Base-by-base conservation (phyloP, 2,797 vertebrate genomes). In the Graptemys geographica region DNA sequence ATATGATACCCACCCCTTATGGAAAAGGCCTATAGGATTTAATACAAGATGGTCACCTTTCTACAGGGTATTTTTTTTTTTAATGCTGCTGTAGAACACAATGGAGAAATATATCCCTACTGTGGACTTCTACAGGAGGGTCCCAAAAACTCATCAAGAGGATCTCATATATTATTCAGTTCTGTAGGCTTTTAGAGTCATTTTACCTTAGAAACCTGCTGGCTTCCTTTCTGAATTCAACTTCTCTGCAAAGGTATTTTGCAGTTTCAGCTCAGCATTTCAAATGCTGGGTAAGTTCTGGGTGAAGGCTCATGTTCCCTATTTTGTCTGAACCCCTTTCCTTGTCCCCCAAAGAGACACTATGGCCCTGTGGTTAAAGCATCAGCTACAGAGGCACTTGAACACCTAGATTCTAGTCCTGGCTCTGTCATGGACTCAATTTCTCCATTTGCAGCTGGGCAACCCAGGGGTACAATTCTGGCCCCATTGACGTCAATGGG, bases 401-500 rank as follows among this genome's bases (percentile, higher is more conserved):
- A 25, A 27, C 8, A 1, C 11, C n/a, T 0, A 0, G 6, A 1
- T 41, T 57, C 6, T 21, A 57, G 1, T 19, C 18, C 52, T 53
- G 12, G 10, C 10, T 41, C 2, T n/a, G 16, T 1, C 9, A 37
- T 33, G 11, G 16, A 27, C 57, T 47, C 80, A 2, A 41, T 88
- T 69, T 86, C 51, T 62, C 81, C n/a, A 4, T 12, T 3, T 27
- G 6, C 23, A 16, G 82, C 6, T 52, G 11, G 47, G 0, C 1
- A 8, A 27, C 44, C 18, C 0, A 0, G 56, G 52, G 8, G 23
- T 11, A 31, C 31, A 49, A 11, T 11, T 62, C 0, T 0, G 1
- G 27, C 74, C 25, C 76, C 0, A 0, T 1, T 79, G 21, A 33
- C 5, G 5, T 3, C 0, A 0, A 47, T 76, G 83, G 49, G 59